A percentile compares a stretch with the other conserved stretches of the same genome.
These are phyloP conservation scores for Nothura maculosa DNA, from an alignment of 2,797 vertebrate species.

Conservation along the genomic window DNA sequence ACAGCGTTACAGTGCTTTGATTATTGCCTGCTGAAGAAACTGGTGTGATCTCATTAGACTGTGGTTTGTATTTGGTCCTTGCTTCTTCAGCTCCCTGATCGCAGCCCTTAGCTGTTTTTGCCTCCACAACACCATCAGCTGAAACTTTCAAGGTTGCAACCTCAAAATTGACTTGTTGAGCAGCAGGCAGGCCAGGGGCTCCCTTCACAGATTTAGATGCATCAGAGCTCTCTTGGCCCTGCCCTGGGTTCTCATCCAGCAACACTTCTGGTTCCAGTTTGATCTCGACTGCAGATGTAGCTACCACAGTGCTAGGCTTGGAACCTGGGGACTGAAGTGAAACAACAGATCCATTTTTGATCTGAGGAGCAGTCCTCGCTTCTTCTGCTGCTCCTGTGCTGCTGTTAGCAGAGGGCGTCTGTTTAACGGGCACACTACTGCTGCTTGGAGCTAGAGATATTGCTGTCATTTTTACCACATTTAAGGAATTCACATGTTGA, in stretches of 20 bases:
- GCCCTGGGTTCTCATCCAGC: slow-evolving; percentile 84
- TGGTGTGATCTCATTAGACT: slow-evolving; percentile 76
- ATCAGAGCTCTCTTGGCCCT: slow-evolving; percentile 78
- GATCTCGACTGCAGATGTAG: slow-evolving; percentile 83
- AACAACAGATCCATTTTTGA: slow-evolving; percentile 87
- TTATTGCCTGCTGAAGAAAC: slow-evolving; percentile 85
- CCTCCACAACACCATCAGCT: slow-evolving; percentile 84
- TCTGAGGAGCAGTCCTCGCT: slow-evolving; percentile 80
- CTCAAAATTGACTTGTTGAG: slow-evolving; percentile 80
- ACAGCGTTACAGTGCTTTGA: slow-evolving; percentile 83
- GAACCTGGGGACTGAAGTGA: slow-evolving; percentile 87
- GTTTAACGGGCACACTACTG: slow-evolving; percentile 83
- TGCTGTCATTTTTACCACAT: slow-evolving; percentile 95
- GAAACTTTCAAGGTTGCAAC: slow-evolving; percentile 84
- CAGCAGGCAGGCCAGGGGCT: slow-evolving; percentile 56
- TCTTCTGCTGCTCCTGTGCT: slow-evolving; percentile 81
- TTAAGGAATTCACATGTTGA: slow-evolving; percentile 92
- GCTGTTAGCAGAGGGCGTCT: slow-evolving; percentile 83
- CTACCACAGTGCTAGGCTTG: slow-evolving; percentile 71
- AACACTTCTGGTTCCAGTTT: slow-evolving; percentile 91
- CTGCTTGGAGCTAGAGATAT: slow-evolving; percentile 91
- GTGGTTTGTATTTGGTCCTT: slow-evolving; percentile 83
- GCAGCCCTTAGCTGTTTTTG: slow-evolving; percentile 82
- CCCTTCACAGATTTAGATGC: slow-evolving; percentile 72
- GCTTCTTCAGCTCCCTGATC: slow-evolving; percentile 81